Conservation (phyloP, 2,888 invertebrate species). For the Tortricodes alternella region DNA sequence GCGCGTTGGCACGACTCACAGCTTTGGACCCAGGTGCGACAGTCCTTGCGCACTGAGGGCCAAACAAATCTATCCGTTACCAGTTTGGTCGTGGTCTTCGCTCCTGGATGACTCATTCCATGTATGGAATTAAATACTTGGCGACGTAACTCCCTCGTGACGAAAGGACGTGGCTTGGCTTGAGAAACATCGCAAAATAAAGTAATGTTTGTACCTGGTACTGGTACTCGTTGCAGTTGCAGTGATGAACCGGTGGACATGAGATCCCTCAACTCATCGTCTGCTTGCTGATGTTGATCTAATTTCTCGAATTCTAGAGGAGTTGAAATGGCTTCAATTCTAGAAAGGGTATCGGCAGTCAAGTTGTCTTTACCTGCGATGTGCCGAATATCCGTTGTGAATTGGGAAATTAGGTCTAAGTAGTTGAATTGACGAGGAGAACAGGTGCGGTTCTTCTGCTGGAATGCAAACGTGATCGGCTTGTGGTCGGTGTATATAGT, state of each 20-base stretch:
- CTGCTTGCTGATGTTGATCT: slow-evolving; percentile 13
- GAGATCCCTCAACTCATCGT: slow-evolving; percentile 6
- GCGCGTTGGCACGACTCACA: slow-evolving; percentile 35
- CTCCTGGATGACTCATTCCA: no score
- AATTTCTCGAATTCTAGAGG: slow-evolving; percentile 18
- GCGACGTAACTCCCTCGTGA: neutral
- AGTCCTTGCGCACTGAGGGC: slow-evolving; percentile 40
- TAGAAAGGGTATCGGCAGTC: slow-evolving; percentile 43
- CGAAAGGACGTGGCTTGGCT: neutral
- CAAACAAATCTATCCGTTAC: slow-evolving; percentile 46
- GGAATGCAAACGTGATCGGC: slow-evolving; percentile 46
- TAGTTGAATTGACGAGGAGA: slow-evolving; percentile 45
- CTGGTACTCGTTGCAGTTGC: neutral
- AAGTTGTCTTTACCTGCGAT: slow-evolving; percentile 41
- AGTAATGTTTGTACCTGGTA: neutral
- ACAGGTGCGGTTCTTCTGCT: slow-evolving; percentile 40
- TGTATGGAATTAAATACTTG: no score
- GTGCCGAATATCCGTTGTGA: slow-evolving; percentile 46
- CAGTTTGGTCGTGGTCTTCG: slow-evolving; percentile 25
- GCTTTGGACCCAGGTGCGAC: slow-evolving; percentile 36
- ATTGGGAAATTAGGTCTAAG: slow-evolving; percentile 45
- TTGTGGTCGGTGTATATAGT: slow-evolving; percentile 48
- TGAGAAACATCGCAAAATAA: slow-evolving; percentile 5
- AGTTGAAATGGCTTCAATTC: slow-evolving; percentile 27
- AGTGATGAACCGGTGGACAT: neutral